Evolutionary conservation across 2,113 vertebrate species (phyloP), one percentile per base, ranked within the genome.

Genomic region (Scortum barcoo): DNA sequence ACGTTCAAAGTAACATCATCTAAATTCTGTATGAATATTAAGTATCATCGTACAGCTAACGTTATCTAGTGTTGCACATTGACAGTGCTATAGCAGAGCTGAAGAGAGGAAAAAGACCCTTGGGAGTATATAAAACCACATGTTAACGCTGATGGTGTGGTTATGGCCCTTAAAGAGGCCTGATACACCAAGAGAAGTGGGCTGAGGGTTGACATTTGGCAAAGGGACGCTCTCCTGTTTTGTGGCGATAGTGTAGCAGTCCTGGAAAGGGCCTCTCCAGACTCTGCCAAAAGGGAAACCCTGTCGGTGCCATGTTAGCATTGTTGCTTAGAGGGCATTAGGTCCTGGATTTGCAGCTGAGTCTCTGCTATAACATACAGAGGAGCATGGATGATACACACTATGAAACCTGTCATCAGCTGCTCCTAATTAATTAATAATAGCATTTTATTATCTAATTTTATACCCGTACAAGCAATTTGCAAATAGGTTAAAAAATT

Each of bases 211-310:
- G 67, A 76, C 67, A 78, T 72, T 85, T 90, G 90, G 85, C 88
- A 77, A 11, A 1, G 5, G 28, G 44, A 69, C 4, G 2, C 74
- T 63, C 72, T 78, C 24, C 83, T 91, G 91, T 86, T 86, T 71
- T 57, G 67, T 89, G 67, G 70, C 1, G 88, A 90, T 92, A 91
- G 73, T 81, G 83, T 38, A 70, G 61, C 65, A 72, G 72, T 58
- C 63, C 74, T 89, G 84, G 70, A 83, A 76, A 77, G 26, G 62
- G 50, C n/a, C 3, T 4, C 17, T 36, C 72, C 53, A 22, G 17
- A 57, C 62, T 60, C 72, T 72, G 80, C 88, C 83, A 88, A 82
- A 81, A 76, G 30, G 44, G 76, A 65, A 26, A 66, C 42, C 40
- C 82, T 63, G 63, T 78, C 38, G 24, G 30, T 80, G 69, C 68